phyloP scores from a whole-genome alignment of 1,140 invertebrate species.

The Mesaphorura yosii region DNA sequence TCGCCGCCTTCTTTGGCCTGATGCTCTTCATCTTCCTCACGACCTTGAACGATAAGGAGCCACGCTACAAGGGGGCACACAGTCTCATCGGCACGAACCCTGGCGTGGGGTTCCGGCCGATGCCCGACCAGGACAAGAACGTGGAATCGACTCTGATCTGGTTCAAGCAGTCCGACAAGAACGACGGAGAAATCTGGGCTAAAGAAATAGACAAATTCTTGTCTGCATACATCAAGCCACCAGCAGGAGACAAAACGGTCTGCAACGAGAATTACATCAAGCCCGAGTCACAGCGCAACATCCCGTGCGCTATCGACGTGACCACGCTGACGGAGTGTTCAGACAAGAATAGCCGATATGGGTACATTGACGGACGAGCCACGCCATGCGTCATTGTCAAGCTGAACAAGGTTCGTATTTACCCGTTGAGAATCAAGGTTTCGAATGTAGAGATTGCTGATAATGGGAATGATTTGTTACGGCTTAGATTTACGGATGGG shows the following conservation, averaged over 20 bases:
- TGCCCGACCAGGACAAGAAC: slow-evolving; percentile 66
- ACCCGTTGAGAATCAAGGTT: slow-evolving; percentile 46
- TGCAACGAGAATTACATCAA: neutral
- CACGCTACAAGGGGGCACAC: slow-evolving; percentile 70
- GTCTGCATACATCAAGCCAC: neutral
- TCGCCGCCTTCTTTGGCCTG: slow-evolving; percentile 78
- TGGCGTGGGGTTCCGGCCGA: slow-evolving; percentile 83
- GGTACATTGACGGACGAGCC: neutral
- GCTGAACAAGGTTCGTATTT: slow-evolving; percentile 61
- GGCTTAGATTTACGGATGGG: neutral
- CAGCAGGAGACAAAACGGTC: neutral
- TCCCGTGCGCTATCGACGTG: neutral
- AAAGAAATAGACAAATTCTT: slow-evolving; percentile 55
- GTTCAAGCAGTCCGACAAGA: slow-evolving; percentile 67
- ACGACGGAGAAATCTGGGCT: slow-evolving; percentile 68
- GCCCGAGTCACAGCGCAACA: neutral
- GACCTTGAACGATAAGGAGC: slow-evolving; percentile 69
- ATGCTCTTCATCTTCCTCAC: slow-evolving; percentile 87
- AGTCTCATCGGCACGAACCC: slow-evolving; percentile 85
- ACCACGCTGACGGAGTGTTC: neutral
- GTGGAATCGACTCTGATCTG: slow-evolving; percentile 88
- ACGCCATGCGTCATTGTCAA: slow-evolving; percentile 71
- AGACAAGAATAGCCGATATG: neutral
- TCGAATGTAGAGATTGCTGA: neutral
- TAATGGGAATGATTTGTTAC: neutral